Evolutionary conservation across 2,888 invertebrate genomes (phyloP), one percentile per base, ranked within the genome.

Genomic region (Nomada goodeniana): DNA sequence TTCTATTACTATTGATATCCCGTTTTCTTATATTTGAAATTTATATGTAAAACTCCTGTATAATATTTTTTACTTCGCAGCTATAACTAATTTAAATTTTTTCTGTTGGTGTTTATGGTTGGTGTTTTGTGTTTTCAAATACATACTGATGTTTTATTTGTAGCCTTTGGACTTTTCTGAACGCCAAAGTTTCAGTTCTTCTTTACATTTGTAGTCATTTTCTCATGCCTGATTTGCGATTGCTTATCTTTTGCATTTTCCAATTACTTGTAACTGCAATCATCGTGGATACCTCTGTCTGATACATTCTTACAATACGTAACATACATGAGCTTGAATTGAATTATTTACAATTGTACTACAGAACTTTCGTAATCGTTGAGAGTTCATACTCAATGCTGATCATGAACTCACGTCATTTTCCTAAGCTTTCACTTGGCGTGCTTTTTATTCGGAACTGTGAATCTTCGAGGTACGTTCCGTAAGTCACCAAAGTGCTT

Each of bases 311-410:
- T 36, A 23, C 26, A 55, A 23, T 26, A 68, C 9, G 42, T 55
- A 63, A 52, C 29, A 18, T 59, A 13, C 36, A 52, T 53, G 36
- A 47, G 44, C 42, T 42, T 52, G 23, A 55, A 29, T 50, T 50
- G 0, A 55, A 61, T 15, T 72, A 80, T 80, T 68, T 73, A 69
- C 63, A 80, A 73, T 47, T 68, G 29, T 23, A n/a, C 52, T 73
- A 69, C 29, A 52, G 2, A 59, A 73, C 23, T 64, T 81, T 36
- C 50, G 52, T 52, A 53, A 47, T 15, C n/a, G 10, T 2, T 61
- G 23, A 29, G 63, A 73, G 52, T 74, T 70, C 47, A n/a, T 57
- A 7, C 47, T 18, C 2, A 63, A 50, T 50, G 15, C 2, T 55
- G 59, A 85, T 29, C 79, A 75, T 10, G 44, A 52, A 59, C 23